Conservation (phyloP, 2,888 invertebrate genomes). For the Cephus pygmeus region DNA sequence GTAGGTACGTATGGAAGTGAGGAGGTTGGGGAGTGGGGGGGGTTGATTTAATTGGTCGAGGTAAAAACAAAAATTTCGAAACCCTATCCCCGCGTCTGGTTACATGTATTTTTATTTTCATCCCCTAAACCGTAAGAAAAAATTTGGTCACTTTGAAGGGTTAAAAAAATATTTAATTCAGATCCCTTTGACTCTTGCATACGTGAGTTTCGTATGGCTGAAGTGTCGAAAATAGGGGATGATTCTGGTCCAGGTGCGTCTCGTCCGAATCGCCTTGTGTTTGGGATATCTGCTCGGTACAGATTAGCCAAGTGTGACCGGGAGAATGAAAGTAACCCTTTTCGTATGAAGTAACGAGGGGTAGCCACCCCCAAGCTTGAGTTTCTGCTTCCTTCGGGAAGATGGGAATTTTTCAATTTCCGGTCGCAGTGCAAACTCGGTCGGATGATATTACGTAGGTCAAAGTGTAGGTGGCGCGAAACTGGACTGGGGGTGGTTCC, state of each 20-base stretch:
- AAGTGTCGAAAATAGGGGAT: neutral
- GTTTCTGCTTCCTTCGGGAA: constrained; percentile 13
- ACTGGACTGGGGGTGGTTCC: neutral
- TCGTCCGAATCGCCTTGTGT: too few species aligned
- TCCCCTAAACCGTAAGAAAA: neutral
- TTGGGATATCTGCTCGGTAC: neutral
- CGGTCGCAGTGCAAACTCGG: constrained; percentile 8
- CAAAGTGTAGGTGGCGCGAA: neutral
- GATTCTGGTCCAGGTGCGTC: neutral
- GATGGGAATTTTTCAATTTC: constrained; percentile 24
- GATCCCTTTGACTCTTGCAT: neutral
- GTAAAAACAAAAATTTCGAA: neutral
- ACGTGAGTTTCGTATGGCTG: neutral
- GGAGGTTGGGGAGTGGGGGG: too few species aligned
- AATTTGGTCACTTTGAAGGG: too few species aligned
- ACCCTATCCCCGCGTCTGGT: neutral
- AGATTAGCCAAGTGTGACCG: neutral
- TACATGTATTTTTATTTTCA: neutral
- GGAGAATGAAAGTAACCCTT: neutral
- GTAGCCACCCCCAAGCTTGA: constrained; percentile 5
- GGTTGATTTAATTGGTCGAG: neutral
- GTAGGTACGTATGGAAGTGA: neutral
- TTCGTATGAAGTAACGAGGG: neutral
- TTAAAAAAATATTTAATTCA: neutral
- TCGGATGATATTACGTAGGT: neutral